Conservation (phyloP, 2,797 vertebrate species). For the Danio jaintianensis region DNA sequence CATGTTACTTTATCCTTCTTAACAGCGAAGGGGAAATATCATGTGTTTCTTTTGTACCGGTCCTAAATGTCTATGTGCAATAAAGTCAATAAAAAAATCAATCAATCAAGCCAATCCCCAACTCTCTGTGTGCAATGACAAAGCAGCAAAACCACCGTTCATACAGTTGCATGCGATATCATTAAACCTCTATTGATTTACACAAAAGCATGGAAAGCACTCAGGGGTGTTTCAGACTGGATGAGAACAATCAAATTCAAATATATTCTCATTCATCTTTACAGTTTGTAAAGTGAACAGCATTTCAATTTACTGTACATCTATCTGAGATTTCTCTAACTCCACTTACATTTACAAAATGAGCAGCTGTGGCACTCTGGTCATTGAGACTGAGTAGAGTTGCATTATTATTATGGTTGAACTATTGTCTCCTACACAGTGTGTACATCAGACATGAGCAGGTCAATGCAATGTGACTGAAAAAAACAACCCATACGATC, state of each 20-base stretch:
- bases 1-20: neutral
- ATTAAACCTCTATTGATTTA: conserved; percentile 14
- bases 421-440: too few species aligned
- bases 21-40: neutral
- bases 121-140: neutral
- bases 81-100: conserved; percentile 3
- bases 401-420: too few species aligned
- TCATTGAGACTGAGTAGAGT: too few species aligned
- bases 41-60: neutral
- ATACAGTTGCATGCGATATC: neutral
- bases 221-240: neutral
- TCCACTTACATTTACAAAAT: too few species aligned
- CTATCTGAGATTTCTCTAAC: too few species aligned
- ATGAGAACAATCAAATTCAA: neutral
- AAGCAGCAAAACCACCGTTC: neutral
- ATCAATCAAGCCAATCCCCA: neutral
- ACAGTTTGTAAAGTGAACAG: neutral
- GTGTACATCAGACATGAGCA: too few species aligned
- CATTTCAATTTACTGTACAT: neutral
- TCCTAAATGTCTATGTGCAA: neutral
- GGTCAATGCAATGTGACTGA: too few species aligned
- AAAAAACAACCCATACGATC: too few species aligned
- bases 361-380: neutral
- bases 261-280: neutral
- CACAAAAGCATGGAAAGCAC: neutral